Evolutionary conservation across 2,113 vertebrate genomes (phyloP), one percentile per base, ranked within the genome.

Genomic region (Gallinago paraguaiae): DNA sequence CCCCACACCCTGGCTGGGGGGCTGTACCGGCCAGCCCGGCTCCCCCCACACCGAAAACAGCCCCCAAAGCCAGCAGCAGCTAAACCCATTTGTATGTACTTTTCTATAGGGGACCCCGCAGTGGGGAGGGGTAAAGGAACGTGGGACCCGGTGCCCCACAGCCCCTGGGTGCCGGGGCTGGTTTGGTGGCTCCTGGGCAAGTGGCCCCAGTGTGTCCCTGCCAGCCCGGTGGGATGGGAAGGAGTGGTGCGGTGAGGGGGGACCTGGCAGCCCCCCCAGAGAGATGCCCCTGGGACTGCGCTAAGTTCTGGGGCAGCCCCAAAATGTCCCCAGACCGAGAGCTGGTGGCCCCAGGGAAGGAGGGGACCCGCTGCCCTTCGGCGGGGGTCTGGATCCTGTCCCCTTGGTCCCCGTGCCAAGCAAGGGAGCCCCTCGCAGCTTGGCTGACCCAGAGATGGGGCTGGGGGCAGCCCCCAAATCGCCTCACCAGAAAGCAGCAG

Each of bases 111-210:
- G 43, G 17, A 84, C 69, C 89, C 51, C 10, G 20, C 33, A 1
- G 2, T 8, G 37, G 63, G 77, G 39, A 94, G 71, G 8, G 39
- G 54, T 59, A 57, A 43, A 70, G 65, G 88, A 82, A 82, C 11
- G 39, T 0, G 1, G 61, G 75, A 60, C 2, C 9, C 2, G 2
- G 54, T 91, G 43, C 60, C 71, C 33, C 24, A 67, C 30, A 72
- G 63, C 56, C 48, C 0, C 1, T 25, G n/a, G 57, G 71, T 76
- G 86, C 75, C 1, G 1, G 48, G 82, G 56, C 82, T 0, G 5
- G 78, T 71, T 90, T 2, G 19, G 46, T 17, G 8, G 75, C 51
- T 27, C 4, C 6, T 57, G 80, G 45, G 50, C 18, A 22, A 31
- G 60, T 91, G 70, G 82, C 78, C 69, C 23, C 25, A 13, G 28